Evolutionary conservation across 1,140 invertebrate species (phyloP).

Genomic region (Zophobas atratus): DNA sequence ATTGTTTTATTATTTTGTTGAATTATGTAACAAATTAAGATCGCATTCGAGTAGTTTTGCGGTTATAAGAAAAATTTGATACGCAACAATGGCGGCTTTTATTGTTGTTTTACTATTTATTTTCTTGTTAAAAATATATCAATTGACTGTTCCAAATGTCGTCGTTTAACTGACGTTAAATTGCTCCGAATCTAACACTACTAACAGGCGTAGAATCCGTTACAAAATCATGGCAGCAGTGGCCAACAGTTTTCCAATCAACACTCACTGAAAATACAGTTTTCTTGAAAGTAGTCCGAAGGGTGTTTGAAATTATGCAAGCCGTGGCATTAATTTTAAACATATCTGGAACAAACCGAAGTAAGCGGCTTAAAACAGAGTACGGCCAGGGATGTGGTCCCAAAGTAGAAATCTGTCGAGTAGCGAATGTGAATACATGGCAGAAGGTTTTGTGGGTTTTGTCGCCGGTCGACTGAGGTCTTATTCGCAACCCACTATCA

Average conservation of each 20-base stretch:
- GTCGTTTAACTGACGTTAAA: too few relatives aligned
- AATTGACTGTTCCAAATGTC: too few relatives aligned
- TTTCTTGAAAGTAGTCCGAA: background rate
- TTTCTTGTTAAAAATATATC: too few relatives aligned
- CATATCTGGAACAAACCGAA: slow-evolving; percentile 16
- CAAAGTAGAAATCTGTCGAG: slow-evolving; percentile 18
- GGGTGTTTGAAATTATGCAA: background rate
- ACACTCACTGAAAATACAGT: background rate
- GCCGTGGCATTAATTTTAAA: slow-evolving; percentile 13
- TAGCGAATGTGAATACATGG: background rate
- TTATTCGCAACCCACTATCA: slow-evolving; percentile 3
- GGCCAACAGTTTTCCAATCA: background rate
- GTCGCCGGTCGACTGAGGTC: slow-evolving; percentile 3
- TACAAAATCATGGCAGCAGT: too few relatives aligned
- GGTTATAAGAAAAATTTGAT: too few relatives aligned
- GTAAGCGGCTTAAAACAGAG: slow-evolving; percentile 20
- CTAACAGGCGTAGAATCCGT: too few relatives aligned
- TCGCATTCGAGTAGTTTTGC: too few relatives aligned
- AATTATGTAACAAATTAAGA: too few relatives aligned
- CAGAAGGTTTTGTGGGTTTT: slow-evolving; percentile 33
- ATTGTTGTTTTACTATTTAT: too few relatives aligned
- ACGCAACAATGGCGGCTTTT: too few relatives aligned
- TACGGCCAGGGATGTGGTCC: slow-evolving; percentile 5
- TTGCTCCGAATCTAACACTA: too few relatives aligned
- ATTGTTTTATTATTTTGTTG: too few relatives aligned